Evolutionary conservation across 2,113 vertebrate species (phyloP), one percentile per base, ranked within the genome.

Genomic region (Elephas maximus): DNA sequence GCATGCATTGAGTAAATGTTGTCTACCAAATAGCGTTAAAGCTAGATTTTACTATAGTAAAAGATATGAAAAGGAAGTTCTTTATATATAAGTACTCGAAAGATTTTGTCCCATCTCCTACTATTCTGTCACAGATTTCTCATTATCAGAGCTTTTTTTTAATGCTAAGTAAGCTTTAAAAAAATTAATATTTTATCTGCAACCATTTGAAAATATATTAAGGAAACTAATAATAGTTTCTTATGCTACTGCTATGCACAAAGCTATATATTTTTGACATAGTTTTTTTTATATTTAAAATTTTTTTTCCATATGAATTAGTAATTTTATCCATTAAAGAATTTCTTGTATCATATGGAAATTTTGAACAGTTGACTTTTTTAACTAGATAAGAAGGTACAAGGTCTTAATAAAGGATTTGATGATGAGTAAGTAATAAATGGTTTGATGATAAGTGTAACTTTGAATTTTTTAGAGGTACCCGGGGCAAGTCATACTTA

Each of bases 401-500:
- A 79, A 83, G 9, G 6, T 23, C 21, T 74, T 77, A 45, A 20
- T 88, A 33, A 67, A 74, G 45, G 83, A 78, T 74, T 91, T 96
- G 12, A 41, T 85, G 18, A 45, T 71, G 71, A 89, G 45, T 45
- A 90, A 41, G 71, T 37, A 57, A 65, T 41, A 62, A 51, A 73
- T 6, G 24, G 10, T n/a, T 90, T 73, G 63, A 3, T 80, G 74
- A 71, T 83, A 30, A 57, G 33, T 41, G 6, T 94, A 74, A 81
- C 82, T 95, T 94, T 41, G 89, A 44, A 51, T 91, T 93, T 94
- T 97, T 95, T 51, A 99, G 99, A 99, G 99, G 30, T 99, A 99
- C 92, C 99, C 99, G 7, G 99, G 99, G 51, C 99, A 99, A 98
- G 99, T 99, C 97, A 99, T 99, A 78, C 99, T 99, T 93, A 99